Percentiles rank a stretch among this genome's conserved stretches.
These are phyloP conservation scores for Tricholauxania praeusta DNA, from an alignment of 2,888 invertebrate species.

Conservation along the genomic window DNA sequence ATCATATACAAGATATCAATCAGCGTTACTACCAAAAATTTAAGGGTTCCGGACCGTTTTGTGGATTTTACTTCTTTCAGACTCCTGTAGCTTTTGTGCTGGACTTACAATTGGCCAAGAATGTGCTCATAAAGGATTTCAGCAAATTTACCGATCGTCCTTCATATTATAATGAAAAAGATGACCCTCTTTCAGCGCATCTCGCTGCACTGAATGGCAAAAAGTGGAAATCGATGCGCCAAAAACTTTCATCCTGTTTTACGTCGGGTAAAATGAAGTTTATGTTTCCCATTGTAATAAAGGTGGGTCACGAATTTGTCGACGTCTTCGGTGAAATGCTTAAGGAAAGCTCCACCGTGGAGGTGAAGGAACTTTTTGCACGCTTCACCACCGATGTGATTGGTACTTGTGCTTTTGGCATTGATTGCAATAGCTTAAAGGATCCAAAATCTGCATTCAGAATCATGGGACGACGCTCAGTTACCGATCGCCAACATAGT, in stretches of 20 bases:
- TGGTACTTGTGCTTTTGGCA: no score
- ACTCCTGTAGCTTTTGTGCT: slow-evolving; percentile 44
- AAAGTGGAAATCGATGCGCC: slow-evolving; percentile 60
- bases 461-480: slow-evolving; percentile 52
- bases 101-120: slow-evolving; percentile 48
- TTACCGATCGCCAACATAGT: slow-evolving; percentile 48
- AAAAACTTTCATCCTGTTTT: slow-evolving; percentile 68
- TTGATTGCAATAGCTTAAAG: no score
- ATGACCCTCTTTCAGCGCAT: slow-evolving; percentile 62
- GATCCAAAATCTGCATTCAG: slow-evolving; percentile 54
- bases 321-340: slow-evolving; percentile 45
- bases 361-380: slow-evolving; percentile 21
- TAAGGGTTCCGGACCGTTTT: slow-evolving; percentile 47
- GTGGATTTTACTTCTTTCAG: slow-evolving; percentile 49
- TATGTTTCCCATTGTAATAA: slow-evolving; percentile 44
- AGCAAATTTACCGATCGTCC: slow-evolving; percentile 53
- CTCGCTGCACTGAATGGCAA: slow-evolving; percentile 59
- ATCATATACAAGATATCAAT: slow-evolving; percentile 47
- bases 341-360: slow-evolving; percentile 41
- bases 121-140: slow-evolving; percentile 54
- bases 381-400: no score
- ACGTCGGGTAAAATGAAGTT: slow-evolving; percentile 69
- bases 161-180: slow-evolving; percentile 51
- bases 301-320: slow-evolving; percentile 54
- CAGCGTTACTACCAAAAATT: slow-evolving; percentile 46